A percentile compares a stretch with the other conserved stretches of the same genome.
Evolutionary conservation across 2,797 vertebrate species (phyloP).

Genomic region (Zenarchopterus dispar): DNA sequence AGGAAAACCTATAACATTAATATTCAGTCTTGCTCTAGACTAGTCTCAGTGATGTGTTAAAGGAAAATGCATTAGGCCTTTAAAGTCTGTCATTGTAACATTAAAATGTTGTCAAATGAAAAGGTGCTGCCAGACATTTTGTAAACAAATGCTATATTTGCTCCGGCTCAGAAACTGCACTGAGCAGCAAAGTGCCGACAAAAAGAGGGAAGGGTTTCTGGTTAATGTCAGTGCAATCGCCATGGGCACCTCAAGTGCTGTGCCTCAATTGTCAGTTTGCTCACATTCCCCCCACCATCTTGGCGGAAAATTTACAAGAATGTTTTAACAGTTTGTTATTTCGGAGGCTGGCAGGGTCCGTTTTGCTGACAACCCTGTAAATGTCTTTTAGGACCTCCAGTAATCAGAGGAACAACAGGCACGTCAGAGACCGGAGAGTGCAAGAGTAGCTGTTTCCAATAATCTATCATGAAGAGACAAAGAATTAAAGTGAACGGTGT

Average conservation of each 20-base stretch:
- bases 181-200: constrained; percentile 36
- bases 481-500: not conserved
- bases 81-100: constrained; percentile 6
- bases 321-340: constrained; percentile 72
- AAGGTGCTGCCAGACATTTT: constrained; percentile 40
- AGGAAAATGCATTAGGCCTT: constrained; percentile 17
- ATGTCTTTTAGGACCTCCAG: constrained; percentile 53
- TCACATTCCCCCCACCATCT: constrained; percentile 55
- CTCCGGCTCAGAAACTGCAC: constrained; percentile 29
- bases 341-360: constrained; percentile 61
- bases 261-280: constrained; percentile 53
- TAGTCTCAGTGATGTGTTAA: constrained; percentile 16
- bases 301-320: constrained; percentile 65
- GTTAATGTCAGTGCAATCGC: constrained; percentile 57
- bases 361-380: constrained; percentile 68
- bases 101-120: constrained; percentile 34
- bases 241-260: constrained; percentile 54
- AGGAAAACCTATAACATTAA: constrained; percentile 20
- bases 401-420: constrained; percentile 37
- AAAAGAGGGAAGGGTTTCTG: constrained; percentile 57
- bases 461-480: constrained; percentile 23
- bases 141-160: constrained; percentile 66
- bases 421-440: constrained; percentile 36
- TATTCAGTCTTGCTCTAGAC: constrained; percentile 23
- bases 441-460: constrained; percentile 40